A percentile compares a stretch with the other conserved stretches of the same genome.
Conservation (phyloP, 2,113 vertebrate species). For the Oceanodroma tethys region DNA sequence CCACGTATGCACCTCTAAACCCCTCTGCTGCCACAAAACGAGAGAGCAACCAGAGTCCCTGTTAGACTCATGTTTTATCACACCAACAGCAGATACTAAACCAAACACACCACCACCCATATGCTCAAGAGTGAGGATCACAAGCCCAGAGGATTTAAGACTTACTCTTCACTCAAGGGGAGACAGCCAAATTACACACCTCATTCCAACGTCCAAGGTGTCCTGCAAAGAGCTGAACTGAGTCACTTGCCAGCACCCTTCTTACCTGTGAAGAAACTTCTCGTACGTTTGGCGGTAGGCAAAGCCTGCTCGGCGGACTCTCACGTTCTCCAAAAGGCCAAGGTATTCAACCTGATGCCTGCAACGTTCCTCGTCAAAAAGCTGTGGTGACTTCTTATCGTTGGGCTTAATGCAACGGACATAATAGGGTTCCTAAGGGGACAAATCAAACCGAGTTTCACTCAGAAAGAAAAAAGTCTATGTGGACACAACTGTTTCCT, state of each 20-base stretch:
- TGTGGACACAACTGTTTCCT: not conserved
- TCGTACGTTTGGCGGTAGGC: slow-evolving; percentile 92
- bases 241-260: not conserved
- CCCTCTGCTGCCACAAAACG: not conserved
- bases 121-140: not conserved
- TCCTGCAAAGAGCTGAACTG: too few relatives aligned
- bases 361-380: slow-evolving; percentile 92
- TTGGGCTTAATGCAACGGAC: slow-evolving; percentile 99
- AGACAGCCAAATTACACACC: not conserved
- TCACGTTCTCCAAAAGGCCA: slow-evolving; percentile 92
- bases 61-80: not conserved
- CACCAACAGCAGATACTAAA: not conserved
- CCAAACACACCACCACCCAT: not conserved
- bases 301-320: slow-evolving; percentile 93
- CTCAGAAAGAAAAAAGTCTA: not conserved
- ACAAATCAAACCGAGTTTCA: not conserved
- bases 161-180: not conserved
- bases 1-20: not conserved
- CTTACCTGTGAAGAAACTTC: slow-evolving; percentile 93
- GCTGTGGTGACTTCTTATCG: slow-evolving; percentile 90
- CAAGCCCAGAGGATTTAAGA: not conserved
- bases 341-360: slow-evolving; percentile 96
- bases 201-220: fast-evolving
- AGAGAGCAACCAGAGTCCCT: not conserved
- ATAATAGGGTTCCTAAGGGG: slow-evolving; percentile 90